Evolutionary conservation across 2,797 vertebrate species (phyloP), one percentile per base, ranked within the genome.

Genomic region (Molossus alvarezi): DNA sequence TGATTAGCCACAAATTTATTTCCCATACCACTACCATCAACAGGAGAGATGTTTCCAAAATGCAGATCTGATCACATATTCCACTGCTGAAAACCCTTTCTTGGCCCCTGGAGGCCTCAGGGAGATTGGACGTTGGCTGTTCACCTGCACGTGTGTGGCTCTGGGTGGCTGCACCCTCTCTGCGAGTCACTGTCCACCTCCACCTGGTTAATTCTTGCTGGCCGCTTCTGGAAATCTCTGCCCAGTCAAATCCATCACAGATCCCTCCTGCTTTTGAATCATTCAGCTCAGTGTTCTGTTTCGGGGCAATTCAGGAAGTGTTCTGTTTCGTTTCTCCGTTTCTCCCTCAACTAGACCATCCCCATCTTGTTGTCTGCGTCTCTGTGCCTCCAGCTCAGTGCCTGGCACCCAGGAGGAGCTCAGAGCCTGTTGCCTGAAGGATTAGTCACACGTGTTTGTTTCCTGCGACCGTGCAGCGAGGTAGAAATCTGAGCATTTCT

Each of bases 401-500:
- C 51, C 27, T 37, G 57, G 75, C 60, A 58, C 48, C 37, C 29
- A 45, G 83, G 45, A n/a, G 71, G 83, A 73, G 29, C 51, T 75
- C 27, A 51, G 48, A 20, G 57, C 3, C 13, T 6, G 20, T 8
- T 60, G 48, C 73, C 9, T 60, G 75, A 91, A 86, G 53, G 45
- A 60, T 65, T 55, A 14, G 65, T 84, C 73, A 65, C 73, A 65
- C 5, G 73, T 13, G n/a, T 58, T 82, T 58, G 41, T 64, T 79
- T 72, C 86, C 86, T 80, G 73, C 58, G 90, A 94, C 88, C 69
- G 71, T 3, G 62, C 29, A 84, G 58, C 21, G 58, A 82, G 69
- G 9, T 67, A 10, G 87, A 33, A 29, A 29, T 0, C 45, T 9
- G 23, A 79, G 41, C 6, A 13, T 88, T 75, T 84, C 53, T 62